Conservation (phyloP, 2,113 vertebrate species). For the Leptocoma aspasia region DNA sequence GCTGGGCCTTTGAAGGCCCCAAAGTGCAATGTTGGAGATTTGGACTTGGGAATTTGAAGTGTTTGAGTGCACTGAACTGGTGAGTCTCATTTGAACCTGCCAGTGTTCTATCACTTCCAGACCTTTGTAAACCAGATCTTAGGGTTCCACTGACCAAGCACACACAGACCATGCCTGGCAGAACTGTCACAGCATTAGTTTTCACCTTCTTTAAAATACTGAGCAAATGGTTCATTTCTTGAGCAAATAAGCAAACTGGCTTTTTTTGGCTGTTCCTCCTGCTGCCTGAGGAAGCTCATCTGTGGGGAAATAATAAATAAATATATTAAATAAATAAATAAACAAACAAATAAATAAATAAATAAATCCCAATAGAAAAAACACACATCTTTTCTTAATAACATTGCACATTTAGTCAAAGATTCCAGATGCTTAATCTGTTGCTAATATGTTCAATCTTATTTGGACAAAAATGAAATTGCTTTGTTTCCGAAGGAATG, state of each 20-base stretch:
- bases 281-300: conserved; percentile 6
- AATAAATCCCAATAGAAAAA: conserved; percentile 27
- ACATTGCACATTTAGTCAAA: conserved; percentile 12
- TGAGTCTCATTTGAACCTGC: neutral
- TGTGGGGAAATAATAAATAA: conserved; percentile 12
- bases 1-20: neutral
- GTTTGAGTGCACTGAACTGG: neutral
- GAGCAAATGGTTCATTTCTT: conserved; percentile 27
- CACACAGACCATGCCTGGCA: neutral
- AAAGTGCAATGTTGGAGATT: neutral
- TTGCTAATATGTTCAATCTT: conserved; percentile 34
- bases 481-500: neutral
- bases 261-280: neutral
- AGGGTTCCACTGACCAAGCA: neutral
- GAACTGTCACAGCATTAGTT: neutral
- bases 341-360: too few relatives aligned
- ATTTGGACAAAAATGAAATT: conserved; percentile 5
- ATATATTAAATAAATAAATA: too few relatives aligned
- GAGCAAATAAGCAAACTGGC: neutral
- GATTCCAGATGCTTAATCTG: conserved; percentile 55
- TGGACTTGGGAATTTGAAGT: neutral
- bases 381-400: conserved; percentile 52
- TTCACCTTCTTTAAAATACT: neutral
- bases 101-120: neutral
- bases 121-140: neutral